Evolutionary conservation across 1,140 invertebrate genomes (phyloP).

Genomic region (Pristionchus pacificus): DNA sequence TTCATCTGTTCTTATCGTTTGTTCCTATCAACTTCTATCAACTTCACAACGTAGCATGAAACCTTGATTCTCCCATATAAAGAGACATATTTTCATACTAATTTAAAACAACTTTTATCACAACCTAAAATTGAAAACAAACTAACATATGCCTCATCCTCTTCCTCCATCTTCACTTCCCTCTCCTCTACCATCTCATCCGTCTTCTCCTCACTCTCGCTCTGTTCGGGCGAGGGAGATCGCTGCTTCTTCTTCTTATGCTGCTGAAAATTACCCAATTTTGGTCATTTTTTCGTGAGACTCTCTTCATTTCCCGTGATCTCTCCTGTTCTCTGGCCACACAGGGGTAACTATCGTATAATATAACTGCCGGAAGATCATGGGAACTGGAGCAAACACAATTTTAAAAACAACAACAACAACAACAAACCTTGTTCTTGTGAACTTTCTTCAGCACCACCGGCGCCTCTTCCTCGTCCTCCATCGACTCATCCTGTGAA

Average conservation of each 20-base stretch:
- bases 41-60: no score
- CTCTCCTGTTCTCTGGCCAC: not conserved
- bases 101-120: no score
- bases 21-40: not conserved
- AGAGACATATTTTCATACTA: no score
- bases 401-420: not conserved
- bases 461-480: not conserved
- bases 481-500: no score
- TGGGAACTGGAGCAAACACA: not conserved
- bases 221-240: not conserved
- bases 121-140: no score
- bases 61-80: no score
- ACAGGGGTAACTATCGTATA: not conserved
- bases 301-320: not conserved
- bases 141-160: not conserved
- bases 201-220: not conserved
- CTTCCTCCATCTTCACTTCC: not conserved
- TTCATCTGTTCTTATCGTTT: not conserved
- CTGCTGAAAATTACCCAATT: not conserved
- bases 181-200: not conserved
- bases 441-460: not conserved
- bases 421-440: no score
- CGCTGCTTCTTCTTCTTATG: conserved; percentile 1
- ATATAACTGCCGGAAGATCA: not conserved
- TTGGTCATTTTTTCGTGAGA: not conserved